phyloP scores from a whole-genome alignment of 1,140 invertebrate genomes.

The Zaprionus camerounensis region DNA sequence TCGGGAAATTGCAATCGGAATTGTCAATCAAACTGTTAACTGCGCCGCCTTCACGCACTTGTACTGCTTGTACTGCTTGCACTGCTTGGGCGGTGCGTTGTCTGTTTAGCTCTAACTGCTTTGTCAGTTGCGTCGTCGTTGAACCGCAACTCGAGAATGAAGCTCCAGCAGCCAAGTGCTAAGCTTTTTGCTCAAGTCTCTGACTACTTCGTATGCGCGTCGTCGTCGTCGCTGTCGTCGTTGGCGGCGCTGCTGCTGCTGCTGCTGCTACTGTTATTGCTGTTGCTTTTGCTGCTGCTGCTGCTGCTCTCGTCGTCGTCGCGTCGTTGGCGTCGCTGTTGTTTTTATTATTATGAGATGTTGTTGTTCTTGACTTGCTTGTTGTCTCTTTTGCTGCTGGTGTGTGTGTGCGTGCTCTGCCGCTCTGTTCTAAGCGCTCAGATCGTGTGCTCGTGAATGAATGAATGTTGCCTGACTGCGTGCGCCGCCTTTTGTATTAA shows the following conservation, averaged over 20 bases:
- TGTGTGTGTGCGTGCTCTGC: slow-evolving; percentile 35
- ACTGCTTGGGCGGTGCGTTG: slow-evolving; percentile 34
- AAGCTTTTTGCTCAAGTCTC: slow-evolving; percentile 66
- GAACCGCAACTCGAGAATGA: slow-evolving; percentile 79
- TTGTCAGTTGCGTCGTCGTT: slow-evolving; percentile 50
- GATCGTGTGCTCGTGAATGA: slow-evolving; percentile 68
- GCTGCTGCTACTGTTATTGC: slow-evolving; percentile 9
- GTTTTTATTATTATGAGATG: slow-evolving; percentile 14
- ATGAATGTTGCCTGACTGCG: slow-evolving; percentile 64
- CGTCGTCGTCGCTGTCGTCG: slow-evolving; percentile 8
- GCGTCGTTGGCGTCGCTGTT: slow-evolving; percentile 10
- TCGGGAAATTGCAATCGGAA: slow-evolving; percentile 8
- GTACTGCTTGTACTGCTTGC: slow-evolving; percentile 33
- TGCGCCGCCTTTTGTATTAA: slow-evolving; percentile 69
- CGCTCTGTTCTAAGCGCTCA: slow-evolving; percentile 72
- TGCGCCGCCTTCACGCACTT: slow-evolving; percentile 41
- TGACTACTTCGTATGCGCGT: slow-evolving; percentile 31
- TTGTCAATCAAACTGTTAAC: slow-evolving; percentile 15
- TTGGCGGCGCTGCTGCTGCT: slow-evolving; percentile 3
- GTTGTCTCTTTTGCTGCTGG: slow-evolving; percentile 34
- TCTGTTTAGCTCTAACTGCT: not conserved
- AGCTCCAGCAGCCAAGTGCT: slow-evolving; percentile 63
- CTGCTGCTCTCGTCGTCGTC: not conserved
- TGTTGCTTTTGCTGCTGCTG: slow-evolving; percentile 2
- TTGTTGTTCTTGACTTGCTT: slow-evolving; percentile 29